phyloP scores from a whole-genome alignment of 2,888 invertebrate genomes.

The Calameuta pallipes region DNA sequence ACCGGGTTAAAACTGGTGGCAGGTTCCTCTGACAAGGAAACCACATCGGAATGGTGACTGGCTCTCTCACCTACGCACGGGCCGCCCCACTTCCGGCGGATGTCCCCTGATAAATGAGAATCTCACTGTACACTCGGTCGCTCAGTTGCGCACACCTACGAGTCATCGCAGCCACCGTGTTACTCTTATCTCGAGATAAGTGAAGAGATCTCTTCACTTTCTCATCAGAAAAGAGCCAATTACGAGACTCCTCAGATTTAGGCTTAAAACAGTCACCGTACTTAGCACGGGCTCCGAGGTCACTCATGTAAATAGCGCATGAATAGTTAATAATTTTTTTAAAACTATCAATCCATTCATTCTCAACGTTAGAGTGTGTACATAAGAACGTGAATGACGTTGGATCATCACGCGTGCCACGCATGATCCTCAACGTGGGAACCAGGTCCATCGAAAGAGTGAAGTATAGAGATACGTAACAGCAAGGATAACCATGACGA shows the following conservation, averaged over 20 bases:
- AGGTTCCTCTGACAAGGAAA: slow-evolving; percentile 2
- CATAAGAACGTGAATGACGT: neutral
- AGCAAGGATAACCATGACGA: neutral
- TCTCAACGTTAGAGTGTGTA: neutral
- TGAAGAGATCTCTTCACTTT: neutral
- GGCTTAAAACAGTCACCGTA: neutral
- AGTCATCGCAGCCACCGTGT: neutral
- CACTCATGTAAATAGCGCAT: neutral
- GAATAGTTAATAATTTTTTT: neutral
- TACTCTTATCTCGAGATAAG: neutral
- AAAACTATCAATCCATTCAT: neutral
- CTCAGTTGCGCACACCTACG: slow-evolving; percentile 30
- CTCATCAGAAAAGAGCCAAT: neutral
- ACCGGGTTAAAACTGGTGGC: neutral
- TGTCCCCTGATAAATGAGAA: slow-evolving; percentile 65
- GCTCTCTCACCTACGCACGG: slow-evolving; percentile 54
- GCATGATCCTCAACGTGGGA: neutral
- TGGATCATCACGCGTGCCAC: neutral
- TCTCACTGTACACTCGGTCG: slow-evolving; percentile 44
- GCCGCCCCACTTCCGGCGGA: slow-evolving; percentile 65
- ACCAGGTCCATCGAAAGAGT: neutral
- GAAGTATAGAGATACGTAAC: neutral
- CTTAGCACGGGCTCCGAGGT: neutral
- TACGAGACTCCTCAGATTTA: neutral
- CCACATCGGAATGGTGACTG: slow-evolving; percentile 16